phyloP scores from a whole-genome alignment of 2,113 vertebrate genomes.

The Corvus hawaiiensis region DNA sequence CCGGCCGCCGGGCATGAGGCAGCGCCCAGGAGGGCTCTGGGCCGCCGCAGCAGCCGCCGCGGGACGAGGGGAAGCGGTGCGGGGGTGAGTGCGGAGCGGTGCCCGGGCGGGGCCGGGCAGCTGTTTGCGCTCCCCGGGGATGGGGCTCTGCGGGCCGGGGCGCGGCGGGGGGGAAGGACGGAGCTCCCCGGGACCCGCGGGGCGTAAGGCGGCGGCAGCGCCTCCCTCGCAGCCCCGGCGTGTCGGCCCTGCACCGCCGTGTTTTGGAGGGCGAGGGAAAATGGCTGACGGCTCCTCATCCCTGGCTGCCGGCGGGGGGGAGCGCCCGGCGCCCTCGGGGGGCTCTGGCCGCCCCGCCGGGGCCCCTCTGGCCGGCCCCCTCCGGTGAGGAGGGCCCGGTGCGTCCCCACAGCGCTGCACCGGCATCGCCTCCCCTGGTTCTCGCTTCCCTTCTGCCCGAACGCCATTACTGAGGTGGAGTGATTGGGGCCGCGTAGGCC shows the following conservation, averaged over 20 bases:
- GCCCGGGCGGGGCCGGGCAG: conserved; percentile 20
- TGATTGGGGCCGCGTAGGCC: conserved; percentile 76
- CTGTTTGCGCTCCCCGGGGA: not conserved
- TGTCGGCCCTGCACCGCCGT: conserved; percentile 48
- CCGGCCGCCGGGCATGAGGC: conserved; percentile 50
- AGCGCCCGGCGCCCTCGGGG: not conserved
- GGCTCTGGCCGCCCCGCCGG: not conserved
- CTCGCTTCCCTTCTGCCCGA: conserved; percentile 68
- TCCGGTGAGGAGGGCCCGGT: not conserved
- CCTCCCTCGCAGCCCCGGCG: conserved; percentile 20
- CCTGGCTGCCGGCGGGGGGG: conserved; percentile 65
- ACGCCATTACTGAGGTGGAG: conserved; percentile 87
- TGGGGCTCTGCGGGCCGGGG: not conserved
- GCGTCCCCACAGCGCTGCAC: not conserved
- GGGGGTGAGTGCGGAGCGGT: conserved; percentile 35
- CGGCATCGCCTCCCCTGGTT: not conserved
- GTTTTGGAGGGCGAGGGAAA: conserved; percentile 79
- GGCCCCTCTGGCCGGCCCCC: not conserved
- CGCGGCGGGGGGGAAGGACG: not conserved
- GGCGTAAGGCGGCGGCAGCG: not conserved
- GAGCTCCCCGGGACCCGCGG: not conserved
- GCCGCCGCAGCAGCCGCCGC: conserved; percentile 26
- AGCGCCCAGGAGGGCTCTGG: conserved; percentile 36
- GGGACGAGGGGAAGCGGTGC: conserved; percentile 25
- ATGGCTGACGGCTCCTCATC: conserved; percentile 81